Percentiles rank a stretch among this genome's conserved stretches.
These are phyloP conservation scores for Cheilosia urbana DNA, from an alignment of 2,888 invertebrate genomes.

Conservation along the genomic window DNA sequence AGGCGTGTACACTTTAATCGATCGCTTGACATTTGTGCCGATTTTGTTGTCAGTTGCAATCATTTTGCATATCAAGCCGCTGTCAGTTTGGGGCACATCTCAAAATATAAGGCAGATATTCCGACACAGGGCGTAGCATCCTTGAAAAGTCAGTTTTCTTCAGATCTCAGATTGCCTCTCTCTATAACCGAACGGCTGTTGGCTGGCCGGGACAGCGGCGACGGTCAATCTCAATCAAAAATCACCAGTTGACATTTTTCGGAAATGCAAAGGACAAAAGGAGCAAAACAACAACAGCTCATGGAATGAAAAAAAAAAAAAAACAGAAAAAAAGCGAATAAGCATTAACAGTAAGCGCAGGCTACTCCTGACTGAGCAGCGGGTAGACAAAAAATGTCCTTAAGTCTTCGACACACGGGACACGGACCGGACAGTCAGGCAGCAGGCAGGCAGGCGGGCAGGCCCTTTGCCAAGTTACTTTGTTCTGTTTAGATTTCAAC, in stretches of 20 bases:
- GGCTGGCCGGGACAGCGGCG: conserved; percentile 33
- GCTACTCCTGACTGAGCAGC: conserved; percentile 63
- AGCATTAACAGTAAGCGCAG: conserved; percentile 76
- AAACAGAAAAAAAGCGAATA: conserved; percentile 42
- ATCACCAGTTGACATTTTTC: conserved; percentile 74
- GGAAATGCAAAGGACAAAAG: conserved; percentile 71
- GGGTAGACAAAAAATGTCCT: conserved; percentile 57
- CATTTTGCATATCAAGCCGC: conserved; percentile 67
- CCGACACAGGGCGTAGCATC: conserved; percentile 20
- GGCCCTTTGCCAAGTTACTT: conserved; percentile 66
- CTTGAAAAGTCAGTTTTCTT: conserved; percentile 47
- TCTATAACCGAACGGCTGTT: background rate
- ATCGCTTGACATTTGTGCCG: conserved; percentile 35
- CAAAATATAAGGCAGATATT: conserved; percentile 31
- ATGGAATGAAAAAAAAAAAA: conserved; percentile 2
- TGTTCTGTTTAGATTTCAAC: conserved; percentile 76
- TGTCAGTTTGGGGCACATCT: conserved; percentile 30
- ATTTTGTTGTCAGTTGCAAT: conserved; percentile 37
- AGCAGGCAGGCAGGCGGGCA: conserved; percentile 5
- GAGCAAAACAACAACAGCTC: background rate
- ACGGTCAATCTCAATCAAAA: conserved; percentile 75
- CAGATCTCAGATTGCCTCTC: conserved; percentile 6
- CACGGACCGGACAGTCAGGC: conserved; percentile 5
- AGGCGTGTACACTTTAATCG: conserved; percentile 21
- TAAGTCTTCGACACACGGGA: conserved; percentile 25